Percentiles rank a stretch among this genome's conserved stretches.
Conservation (phyloP, 2,797 vertebrate species). For the Poliocrania exsul region DNA sequence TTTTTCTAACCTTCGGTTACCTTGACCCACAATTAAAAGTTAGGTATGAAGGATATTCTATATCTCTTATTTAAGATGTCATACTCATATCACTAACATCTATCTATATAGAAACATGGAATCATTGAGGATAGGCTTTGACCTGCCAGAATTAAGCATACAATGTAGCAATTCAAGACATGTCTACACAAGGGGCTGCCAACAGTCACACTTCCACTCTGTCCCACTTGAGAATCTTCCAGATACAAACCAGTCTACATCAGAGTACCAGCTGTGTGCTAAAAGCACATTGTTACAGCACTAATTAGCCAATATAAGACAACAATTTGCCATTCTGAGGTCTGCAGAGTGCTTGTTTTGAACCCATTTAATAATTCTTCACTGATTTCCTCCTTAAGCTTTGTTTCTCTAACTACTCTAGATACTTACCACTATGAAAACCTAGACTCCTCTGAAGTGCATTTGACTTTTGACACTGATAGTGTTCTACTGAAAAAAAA, state of each 20-base stretch:
- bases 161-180: background rate
- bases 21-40: background rate
- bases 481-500: background rate
- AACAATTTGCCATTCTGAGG: background rate
- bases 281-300: background rate
- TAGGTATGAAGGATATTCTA: background rate
- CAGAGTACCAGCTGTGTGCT: background rate
- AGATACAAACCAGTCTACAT: background rate
- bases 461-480: background rate
- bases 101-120: background rate
- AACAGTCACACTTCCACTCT: background rate
- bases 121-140: background rate
- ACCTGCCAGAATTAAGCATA: background rate
- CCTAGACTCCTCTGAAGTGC: background rate
- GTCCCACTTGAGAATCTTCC: background rate
- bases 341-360: background rate
- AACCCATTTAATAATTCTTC: background rate
- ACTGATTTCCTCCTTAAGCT: background rate
- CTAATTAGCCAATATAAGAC: background rate
- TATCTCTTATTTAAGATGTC: background rate
- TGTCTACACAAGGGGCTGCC: rapidly evolving
- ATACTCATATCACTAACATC: background rate
- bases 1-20: background rate
- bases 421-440: background rate
- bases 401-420: background rate